These are phyloP conservation scores for Pristionchus arcanus DNA, from an alignment of 2,888 invertebrate species.

Conservation along the genomic window DNA sequence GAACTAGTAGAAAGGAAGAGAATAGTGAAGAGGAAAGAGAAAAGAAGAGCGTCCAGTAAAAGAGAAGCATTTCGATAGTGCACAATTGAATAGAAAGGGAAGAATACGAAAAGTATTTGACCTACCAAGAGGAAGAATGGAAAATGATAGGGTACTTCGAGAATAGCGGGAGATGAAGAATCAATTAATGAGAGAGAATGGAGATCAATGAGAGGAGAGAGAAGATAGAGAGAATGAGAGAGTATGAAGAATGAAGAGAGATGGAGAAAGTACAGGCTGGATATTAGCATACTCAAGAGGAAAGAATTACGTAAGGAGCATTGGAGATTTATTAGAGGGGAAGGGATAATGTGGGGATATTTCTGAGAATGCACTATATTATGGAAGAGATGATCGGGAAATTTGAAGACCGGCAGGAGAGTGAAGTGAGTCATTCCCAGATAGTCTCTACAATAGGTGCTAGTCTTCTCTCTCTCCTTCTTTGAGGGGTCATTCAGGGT, in stretches of 20 bases:
- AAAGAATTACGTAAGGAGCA: constrained; percentile 28
- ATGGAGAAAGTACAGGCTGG: background rate
- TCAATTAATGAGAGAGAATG: background rate
- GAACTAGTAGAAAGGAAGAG: background rate
- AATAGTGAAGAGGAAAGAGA: constrained; percentile 7
- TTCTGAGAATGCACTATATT: background rate
- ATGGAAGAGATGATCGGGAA: background rate
- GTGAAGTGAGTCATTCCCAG: constrained; percentile 7
- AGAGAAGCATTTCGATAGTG: constrained; percentile 38
- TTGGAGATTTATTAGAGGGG: constrained; percentile 5
- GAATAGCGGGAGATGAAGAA: constrained; percentile 43
- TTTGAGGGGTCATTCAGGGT: constrained; percentile 33
- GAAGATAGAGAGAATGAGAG: background rate
- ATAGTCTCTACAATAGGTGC: constrained; percentile 17
- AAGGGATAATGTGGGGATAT: background rate
- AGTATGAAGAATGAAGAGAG: background rate
- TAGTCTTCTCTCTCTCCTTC: background rate
- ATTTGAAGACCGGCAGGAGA: background rate
- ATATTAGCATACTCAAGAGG: constrained; percentile 46
- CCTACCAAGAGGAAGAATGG: constrained; percentile 35
- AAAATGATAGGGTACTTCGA: constrained; percentile 39
- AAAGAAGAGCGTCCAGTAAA: constrained; percentile 2
- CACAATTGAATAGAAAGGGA: constrained; percentile 57
- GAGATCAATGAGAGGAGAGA: constrained; percentile 4
- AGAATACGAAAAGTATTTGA: constrained; percentile 56